Evolutionary conservation across 2,113 vertebrate species (phyloP).

Genomic region (Phrynocephalus versicolor): DNA sequence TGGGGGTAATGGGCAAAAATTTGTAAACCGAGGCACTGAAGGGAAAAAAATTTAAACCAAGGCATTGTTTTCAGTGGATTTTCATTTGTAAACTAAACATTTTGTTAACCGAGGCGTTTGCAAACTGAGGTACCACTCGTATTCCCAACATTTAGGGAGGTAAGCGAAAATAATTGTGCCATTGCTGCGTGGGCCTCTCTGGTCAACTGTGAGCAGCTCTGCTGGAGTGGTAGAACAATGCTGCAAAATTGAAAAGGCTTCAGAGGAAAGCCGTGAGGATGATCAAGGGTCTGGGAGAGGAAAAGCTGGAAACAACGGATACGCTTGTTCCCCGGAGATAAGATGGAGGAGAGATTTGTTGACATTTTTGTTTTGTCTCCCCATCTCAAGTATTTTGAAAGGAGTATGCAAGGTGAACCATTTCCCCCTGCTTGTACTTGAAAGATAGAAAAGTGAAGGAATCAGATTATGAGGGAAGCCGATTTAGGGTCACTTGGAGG

Average conservation of each 20-base stretch:
- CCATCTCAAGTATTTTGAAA: not conserved
- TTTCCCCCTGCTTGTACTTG: not conserved
- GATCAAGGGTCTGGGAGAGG: conserved; percentile 1
- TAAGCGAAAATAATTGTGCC: not conserved
- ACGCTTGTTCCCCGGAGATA: conserved; percentile 17
- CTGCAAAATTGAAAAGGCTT: not conserved
- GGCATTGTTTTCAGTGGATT: no score
- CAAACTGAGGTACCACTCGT: no score
- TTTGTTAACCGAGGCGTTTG: no score
- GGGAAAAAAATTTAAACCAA: no score
- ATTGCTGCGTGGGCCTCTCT: not conserved
- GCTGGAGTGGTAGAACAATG: not conserved
- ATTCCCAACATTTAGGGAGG: no score
- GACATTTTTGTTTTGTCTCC: not conserved
- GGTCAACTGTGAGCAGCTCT: not conserved
- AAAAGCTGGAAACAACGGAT: conserved; percentile 3
- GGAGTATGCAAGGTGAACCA: not conserved
- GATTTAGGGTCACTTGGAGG: no score
- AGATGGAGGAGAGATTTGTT: not conserved
- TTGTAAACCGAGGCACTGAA: no score
- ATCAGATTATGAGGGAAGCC: not conserved
- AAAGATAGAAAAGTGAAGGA: not conserved
- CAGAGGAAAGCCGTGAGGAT: not conserved
- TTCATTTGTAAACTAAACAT: no score
- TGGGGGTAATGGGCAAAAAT: not conserved